Base-by-base conservation (phyloP, 2,113 vertebrate genomes). In the Condylura cristata region DNA sequence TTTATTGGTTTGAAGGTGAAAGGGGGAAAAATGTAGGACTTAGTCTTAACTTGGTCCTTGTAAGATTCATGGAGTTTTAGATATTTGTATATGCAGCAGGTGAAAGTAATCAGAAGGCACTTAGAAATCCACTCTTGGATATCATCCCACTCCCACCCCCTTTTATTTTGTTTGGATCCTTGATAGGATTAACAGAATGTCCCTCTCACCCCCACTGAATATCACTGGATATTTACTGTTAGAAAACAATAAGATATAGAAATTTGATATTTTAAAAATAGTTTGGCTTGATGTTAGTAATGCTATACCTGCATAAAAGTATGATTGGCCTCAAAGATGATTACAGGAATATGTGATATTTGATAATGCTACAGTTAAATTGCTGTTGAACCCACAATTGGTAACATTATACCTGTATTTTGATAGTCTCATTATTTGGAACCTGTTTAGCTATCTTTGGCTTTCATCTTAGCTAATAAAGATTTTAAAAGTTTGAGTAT, bases 91-190 rank as follows among this genome's bases (percentile, higher is more conserved):
- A 75, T 92, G 22, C 14, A 91, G 51, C 34, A 79, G 65, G 58
- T 88, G n/a, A 14, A 32, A 72, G 60, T 92, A 86, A 44, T 26
- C 26, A 53, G 51, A 56, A 86, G 46, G 70, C n/a, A 87, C 44
- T 83, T 91, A 37, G 70, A 93, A 86, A 72, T 90, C 94, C 32
- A 63, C 86, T 68, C 28, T 44, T 90, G 37, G 51, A n/a, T n/a
- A n/a, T n/a, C n/a, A n/a, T n/a, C n/a, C n/a, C n/a, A n/a, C n/a
- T 37, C 48, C 13, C 22, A 30, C 26, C 8, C 12, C 39, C 34
- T 13, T 10, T 53, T 53, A 17, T 3, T 16, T 53, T 20, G n/a
- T 86, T 86, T 65, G 24, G 34, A 48, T 2, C n/a, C 30, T 24
- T 32, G 11, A 34, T 61, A 74, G 39, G 24, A 28, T 76, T 37